A percentile compares a stretch with the other conserved stretches of the same genome.
phyloP scores from a whole-genome alignment of 1,140 invertebrate species.

The Brachionus calyciflorus region DNA sequence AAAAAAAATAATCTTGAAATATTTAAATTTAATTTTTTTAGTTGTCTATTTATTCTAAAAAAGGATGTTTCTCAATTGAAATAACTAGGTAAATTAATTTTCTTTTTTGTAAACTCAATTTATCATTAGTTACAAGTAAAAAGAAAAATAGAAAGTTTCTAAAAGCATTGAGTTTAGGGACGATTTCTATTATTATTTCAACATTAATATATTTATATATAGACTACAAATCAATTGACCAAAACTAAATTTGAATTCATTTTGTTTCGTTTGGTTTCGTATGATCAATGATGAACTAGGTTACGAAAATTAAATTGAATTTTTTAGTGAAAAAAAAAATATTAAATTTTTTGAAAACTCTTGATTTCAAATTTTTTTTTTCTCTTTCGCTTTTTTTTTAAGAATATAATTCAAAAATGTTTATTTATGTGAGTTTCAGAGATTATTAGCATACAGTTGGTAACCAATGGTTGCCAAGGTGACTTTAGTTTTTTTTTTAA shows the following conservation, averaged over 20 bases:
- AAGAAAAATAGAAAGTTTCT: too few species aligned
- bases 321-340: too few species aligned
- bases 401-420: neutral
- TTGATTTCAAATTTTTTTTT: conserved; percentile 24
- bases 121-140: too few species aligned
- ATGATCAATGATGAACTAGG: neutral
- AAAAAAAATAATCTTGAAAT: conserved; percentile 21
- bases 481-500: too few species aligned
- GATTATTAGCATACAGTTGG: too few species aligned
- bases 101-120: neutral
- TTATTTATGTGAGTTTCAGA: too few species aligned
- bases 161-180: conserved; percentile 26
- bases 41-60: too few species aligned
- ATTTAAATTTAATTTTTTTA: conserved; percentile 1
- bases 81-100: conserved; percentile 29
- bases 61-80: conserved; percentile 1
- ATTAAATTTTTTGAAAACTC: neutral
- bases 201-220: too few species aligned
- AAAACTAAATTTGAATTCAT: too few species aligned
- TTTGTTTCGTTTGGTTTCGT: neutral
- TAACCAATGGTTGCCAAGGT: too few species aligned
- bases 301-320: neutral
- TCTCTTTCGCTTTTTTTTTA: neutral
- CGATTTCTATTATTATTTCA: neutral
- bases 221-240: too few species aligned